Percentiles rank a stretch among this genome's conserved stretches.
Conservation (phyloP, 2,113 vertebrate genomes). For the Ictidomys tridecemlineatus region DNA sequence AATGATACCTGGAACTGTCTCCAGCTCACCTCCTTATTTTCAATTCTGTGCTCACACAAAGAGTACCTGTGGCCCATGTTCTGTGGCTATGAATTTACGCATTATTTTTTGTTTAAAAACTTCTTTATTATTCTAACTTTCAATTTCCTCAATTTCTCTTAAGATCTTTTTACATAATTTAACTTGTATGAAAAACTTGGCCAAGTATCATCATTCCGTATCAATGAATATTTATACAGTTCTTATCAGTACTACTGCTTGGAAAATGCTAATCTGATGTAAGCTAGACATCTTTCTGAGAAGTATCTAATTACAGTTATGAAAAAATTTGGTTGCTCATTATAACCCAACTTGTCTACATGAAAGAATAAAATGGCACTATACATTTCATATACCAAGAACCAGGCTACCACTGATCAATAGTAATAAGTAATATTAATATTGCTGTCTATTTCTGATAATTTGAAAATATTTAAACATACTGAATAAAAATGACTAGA, state of each 20-base stretch:
- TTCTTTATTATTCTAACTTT: not conserved
- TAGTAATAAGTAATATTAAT: not conserved
- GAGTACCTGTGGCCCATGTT: fast-evolving
- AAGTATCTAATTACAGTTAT: not conserved
- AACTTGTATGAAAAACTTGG: not conserved
- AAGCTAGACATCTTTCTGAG: not conserved
- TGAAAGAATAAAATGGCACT: not conserved
- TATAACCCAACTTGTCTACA: not conserved
- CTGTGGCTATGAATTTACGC: not conserved
- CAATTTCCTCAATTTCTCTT: not conserved
- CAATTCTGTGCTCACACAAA: not conserved
- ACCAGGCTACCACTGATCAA: not conserved
- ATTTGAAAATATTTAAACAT: not conserved
- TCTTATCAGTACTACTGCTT: not conserved
- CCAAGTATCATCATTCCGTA: not conserved
- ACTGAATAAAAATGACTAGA: not conserved
- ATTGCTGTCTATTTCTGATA: not conserved
- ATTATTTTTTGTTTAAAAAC: not conserved
- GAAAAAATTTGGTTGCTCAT: not conserved
- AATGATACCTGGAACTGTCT: not conserved
- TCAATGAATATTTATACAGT: not conserved
- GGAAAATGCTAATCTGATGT: not conserved
- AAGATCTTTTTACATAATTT: not conserved
- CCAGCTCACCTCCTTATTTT: fast-evolving
- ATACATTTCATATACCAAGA: not conserved